These are phyloP conservation scores for Ellobius talpinus DNA, from an alignment of 2,113 vertebrate species.

Conservation along the genomic window DNA sequence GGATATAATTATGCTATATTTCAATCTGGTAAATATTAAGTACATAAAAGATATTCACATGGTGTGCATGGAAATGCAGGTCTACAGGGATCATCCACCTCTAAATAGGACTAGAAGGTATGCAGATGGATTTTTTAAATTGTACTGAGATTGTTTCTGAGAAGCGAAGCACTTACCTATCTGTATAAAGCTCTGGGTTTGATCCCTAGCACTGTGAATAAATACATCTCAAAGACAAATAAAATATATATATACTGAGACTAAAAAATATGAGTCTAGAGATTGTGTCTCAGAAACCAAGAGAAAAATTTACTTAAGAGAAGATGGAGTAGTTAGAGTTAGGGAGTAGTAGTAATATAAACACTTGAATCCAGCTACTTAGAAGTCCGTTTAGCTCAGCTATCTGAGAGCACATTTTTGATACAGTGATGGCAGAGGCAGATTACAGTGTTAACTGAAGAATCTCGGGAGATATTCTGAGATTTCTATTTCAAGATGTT, in stretches of 20 bases:
- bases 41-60: not conserved
- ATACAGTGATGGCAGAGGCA: not conserved
- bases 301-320: not conserved
- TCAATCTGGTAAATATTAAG: not conserved
- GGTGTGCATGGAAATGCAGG: not conserved
- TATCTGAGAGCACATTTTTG: not conserved
- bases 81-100: not conserved
- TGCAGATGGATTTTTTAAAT: not conserved
- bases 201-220: not conserved
- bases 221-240: not conserved
- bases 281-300: not conserved
- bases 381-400: not conserved
- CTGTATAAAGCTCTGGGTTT: not conserved
- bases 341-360: not conserved
- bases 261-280: not conserved
- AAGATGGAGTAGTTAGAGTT: not conserved
- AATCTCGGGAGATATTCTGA: not conserved
- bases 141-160: not conserved
- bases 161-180: not conserved
- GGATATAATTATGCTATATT: not conserved
- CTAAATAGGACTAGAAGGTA: conserved; percentile 21
- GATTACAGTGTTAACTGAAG: not conserved
- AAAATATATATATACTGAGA: not conserved
- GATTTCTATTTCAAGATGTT: not conserved
- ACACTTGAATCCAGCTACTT: not conserved